Evolutionary conservation across 2,888 invertebrate genomes (phyloP).

Genomic region (Troides aeacus): DNA sequence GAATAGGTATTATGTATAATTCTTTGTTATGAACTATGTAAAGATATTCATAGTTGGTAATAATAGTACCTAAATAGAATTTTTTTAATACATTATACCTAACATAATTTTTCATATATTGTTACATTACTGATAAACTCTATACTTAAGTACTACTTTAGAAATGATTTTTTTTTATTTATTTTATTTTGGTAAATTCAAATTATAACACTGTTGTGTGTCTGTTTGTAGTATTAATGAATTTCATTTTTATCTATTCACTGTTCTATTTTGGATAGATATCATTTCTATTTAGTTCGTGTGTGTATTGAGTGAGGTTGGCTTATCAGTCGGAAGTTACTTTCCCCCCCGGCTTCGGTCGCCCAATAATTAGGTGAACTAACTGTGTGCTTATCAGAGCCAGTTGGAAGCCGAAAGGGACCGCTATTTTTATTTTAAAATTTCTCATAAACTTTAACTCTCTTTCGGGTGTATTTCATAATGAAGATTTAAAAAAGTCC

Average conservation of each 20-base stretch:
- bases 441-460: conserved; percentile 21
- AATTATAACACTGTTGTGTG: no score
- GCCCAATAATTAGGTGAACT: conserved; percentile 31
- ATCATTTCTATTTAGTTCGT: conserved; percentile 14
- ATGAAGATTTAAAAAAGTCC: background rate
- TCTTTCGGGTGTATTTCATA: conserved; percentile 2
- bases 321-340: conserved; percentile 36
- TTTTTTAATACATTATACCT: no score
- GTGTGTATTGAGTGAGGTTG: conserved; percentile 26
- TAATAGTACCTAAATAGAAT: no score
- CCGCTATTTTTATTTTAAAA: conserved; percentile 18
- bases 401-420: conserved; percentile 23
- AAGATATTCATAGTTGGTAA: no score
- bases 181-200: no score
- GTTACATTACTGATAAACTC: no score
- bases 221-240: background rate
- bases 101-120: no score
- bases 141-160: no score
- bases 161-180: no score
- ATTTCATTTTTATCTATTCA: conserved; percentile 9
- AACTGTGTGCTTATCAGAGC: conserved; percentile 33
- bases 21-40: no score
- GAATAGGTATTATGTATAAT: no score
- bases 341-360: conserved; percentile 20
- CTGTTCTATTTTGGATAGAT: conserved; percentile 26